phyloP scores from a whole-genome alignment of 2,113 vertebrate species.

The Mastomys natalensis region DNA sequence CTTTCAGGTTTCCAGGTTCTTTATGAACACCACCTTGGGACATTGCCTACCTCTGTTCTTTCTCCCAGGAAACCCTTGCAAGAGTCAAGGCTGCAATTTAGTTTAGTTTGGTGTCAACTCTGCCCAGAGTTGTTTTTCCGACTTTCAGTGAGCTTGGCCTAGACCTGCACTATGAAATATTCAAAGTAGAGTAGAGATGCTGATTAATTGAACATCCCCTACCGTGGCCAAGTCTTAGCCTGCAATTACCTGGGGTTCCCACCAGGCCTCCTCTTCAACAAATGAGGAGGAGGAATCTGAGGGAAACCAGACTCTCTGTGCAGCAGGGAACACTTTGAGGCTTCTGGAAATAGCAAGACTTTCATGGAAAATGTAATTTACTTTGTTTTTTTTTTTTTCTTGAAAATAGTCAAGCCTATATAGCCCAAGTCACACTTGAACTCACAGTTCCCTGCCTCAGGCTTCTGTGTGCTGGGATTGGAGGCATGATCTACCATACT shows the following conservation, averaged over 20 bases:
- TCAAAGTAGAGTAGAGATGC: conserved; percentile 71
- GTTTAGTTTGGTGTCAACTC: conserved; percentile 71
- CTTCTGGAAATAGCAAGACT: not conserved
- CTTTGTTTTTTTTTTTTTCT: too few species aligned
- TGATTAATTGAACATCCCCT: conserved; percentile 77
- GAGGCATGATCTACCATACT: not conserved
- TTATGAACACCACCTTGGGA: not conserved
- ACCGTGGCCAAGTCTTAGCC: conserved; percentile 65
- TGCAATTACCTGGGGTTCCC: conserved; percentile 67
- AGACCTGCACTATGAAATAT: conserved; percentile 74
- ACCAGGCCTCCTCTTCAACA: conserved; percentile 48
- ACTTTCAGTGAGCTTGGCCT: conserved; percentile 77
- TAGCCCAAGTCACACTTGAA: not conserved
- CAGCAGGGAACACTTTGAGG: not conserved
- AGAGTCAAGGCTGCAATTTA: conserved; percentile 47
- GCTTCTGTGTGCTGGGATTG: not conserved
- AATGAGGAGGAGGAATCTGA: not conserved
- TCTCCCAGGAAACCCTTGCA: conserved; percentile 57
- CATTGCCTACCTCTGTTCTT: not conserved
- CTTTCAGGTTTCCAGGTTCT: not conserved
- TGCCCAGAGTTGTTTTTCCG: conserved; percentile 44
- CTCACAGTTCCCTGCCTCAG: not conserved
- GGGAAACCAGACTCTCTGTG: not conserved
- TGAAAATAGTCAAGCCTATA: not conserved
- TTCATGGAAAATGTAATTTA: not conserved